These are phyloP conservation scores for Cryptoblepharus egeriae DNA, from an alignment of 2,797 vertebrate species.

Conservation along the genomic window DNA sequence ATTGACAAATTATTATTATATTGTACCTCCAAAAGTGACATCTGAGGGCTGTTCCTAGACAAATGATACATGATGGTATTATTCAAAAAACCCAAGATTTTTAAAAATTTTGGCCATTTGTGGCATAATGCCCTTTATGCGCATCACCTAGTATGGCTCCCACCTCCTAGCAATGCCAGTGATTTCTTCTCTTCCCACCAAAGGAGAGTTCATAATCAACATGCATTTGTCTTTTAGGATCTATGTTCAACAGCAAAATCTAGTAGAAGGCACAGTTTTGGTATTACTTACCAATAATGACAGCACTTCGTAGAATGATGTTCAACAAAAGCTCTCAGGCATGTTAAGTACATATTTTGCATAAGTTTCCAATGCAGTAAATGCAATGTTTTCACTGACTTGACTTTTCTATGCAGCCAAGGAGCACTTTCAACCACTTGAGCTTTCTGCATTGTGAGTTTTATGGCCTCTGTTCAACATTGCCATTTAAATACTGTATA, in stretches of 20 bases:
- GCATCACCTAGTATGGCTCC: too few species aligned
- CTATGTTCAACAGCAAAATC: not conserved
- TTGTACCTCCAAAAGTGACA: too few species aligned
- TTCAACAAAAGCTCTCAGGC: slow-evolving; percentile 29
- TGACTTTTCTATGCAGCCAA: slow-evolving; percentile 37
- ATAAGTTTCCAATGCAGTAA: slow-evolving; percentile 22
- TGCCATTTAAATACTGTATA: slow-evolving; percentile 50
- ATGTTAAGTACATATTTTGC: slow-evolving; percentile 16
- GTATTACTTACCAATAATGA: slow-evolving; percentile 40
- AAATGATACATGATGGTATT: too few species aligned
- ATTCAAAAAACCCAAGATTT: too few species aligned
- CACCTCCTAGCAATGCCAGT: too few species aligned
- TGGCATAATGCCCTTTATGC: too few species aligned
- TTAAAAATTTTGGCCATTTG: too few species aligned
- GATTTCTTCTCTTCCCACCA: not conserved
- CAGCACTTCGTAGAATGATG: slow-evolving; percentile 38
- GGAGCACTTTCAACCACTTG: slow-evolving; percentile 52
- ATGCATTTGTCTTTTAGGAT: not conserved
- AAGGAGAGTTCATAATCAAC: slow-evolving; percentile 41
- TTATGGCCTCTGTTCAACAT: slow-evolving; percentile 51
- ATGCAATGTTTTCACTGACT: slow-evolving; percentile 36
- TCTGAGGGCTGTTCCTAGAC: too few species aligned
- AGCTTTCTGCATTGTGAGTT: slow-evolving; percentile 45
- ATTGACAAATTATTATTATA: too few species aligned
- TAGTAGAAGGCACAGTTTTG: not conserved